A percentile compares a stretch with the other conserved stretches of the same genome.
Evolutionary conservation across 2,888 invertebrate species (phyloP).

Genomic region (Abrostola tripartita): DNA sequence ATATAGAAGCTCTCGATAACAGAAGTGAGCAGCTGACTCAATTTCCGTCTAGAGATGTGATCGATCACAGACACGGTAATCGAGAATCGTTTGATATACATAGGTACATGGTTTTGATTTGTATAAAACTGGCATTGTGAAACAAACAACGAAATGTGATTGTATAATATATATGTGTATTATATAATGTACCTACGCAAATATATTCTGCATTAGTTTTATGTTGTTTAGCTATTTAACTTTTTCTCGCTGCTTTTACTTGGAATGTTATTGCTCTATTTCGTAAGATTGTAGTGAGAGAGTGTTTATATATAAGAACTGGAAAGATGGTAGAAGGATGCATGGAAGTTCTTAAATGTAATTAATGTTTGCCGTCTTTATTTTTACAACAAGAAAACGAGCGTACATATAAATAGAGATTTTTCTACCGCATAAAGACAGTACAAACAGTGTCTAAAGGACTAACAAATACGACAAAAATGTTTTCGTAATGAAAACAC

Average conservation of each 20-base stretch:
- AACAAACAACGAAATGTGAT: slow-evolving; percentile 13
- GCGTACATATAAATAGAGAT: no score
- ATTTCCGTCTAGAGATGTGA: slow-evolving; percentile 70
- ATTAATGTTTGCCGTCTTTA: no score
- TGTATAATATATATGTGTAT: background rate
- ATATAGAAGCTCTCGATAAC: slow-evolving; percentile 36
- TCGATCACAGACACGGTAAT: slow-evolving; percentile 64
- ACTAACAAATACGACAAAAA: no score
- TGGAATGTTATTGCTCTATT: background rate
- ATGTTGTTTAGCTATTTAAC: no score
- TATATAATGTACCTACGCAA: background rate
- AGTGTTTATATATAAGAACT: background rate
- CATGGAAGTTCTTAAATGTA: no score
- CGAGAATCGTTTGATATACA: slow-evolving; percentile 42
- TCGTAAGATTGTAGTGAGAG: background rate
- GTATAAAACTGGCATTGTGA: slow-evolving; percentile 37
- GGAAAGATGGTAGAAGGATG: no score
- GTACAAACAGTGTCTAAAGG: no score
- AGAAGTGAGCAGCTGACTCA: slow-evolving; percentile 64
- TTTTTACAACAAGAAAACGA: no score
- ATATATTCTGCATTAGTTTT: no score
- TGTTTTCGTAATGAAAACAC: no score
- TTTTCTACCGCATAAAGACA: no score
- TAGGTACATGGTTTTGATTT: slow-evolving; percentile 30
- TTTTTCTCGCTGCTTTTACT: background rate